These are phyloP conservation scores for Lasioglossum oenotherae DNA, from an alignment of 2,888 invertebrate species.

Conservation along the genomic window DNA sequence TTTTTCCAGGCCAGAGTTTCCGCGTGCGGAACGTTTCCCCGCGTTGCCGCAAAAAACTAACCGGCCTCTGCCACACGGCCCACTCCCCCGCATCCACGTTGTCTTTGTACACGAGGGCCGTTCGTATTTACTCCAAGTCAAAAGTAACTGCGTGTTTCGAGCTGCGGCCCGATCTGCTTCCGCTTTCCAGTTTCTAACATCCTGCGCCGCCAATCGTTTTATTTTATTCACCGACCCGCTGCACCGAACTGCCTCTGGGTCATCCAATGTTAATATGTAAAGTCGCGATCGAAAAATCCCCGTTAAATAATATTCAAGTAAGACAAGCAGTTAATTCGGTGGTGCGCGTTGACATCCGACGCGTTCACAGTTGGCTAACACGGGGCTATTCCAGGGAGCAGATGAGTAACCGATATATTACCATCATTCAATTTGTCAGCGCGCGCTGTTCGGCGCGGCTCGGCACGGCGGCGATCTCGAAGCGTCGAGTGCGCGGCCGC, in stretches of 20 bases:
- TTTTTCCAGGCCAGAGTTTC: background rate
- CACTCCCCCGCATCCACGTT: background rate
- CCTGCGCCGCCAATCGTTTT: background rate
- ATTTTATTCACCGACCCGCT: background rate
- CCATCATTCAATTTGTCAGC: conserved; percentile 17
- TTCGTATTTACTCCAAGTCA: background rate
- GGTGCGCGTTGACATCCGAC: background rate
- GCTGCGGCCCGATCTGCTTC: background rate
- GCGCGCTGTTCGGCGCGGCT: background rate
- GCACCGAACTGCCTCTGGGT: no score
- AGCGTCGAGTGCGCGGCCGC: background rate
- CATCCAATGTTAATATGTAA: no score
- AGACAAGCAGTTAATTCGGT: background rate
- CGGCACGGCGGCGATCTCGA: background rate
- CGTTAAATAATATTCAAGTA: background rate
- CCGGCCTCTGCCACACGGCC: background rate
- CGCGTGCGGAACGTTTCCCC: background rate
- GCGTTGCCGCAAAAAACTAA: background rate
- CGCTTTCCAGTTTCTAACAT: background rate
- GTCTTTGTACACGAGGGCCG: background rate
- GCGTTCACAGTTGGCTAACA: background rate
- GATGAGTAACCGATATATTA: conserved; percentile 22
- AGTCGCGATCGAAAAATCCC: no score
- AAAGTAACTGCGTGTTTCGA: background rate
- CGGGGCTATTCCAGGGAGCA: background rate